Conservation (phyloP, 2,888 invertebrate genomes). For the Lithophane socia region DNA sequence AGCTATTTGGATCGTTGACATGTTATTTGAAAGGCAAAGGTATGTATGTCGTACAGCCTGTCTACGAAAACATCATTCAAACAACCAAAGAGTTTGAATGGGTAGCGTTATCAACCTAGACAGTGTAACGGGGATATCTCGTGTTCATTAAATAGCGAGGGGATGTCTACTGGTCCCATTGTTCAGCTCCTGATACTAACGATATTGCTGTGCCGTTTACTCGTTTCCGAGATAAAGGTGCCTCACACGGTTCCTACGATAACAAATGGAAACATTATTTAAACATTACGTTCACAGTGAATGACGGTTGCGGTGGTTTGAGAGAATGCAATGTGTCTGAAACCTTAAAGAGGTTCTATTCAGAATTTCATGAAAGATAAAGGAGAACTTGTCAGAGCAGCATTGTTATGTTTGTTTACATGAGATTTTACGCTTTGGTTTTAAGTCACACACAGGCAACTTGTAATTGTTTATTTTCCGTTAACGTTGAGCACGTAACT, state of each 20-base stretch:
- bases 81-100: constrained; percentile 61
- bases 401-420: constrained; percentile 54
- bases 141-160: constrained; percentile 79
- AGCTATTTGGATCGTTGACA: constrained; percentile 37
- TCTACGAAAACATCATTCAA: constrained; percentile 53
- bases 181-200: constrained; percentile 79
- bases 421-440: constrained; percentile 39
- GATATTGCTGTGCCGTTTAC: constrained; percentile 81
- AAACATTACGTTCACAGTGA: constrained; percentile 65
- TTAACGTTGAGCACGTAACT: not conserved
- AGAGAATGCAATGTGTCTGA: constrained; percentile 54
- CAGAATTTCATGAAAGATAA: constrained; percentile 60
- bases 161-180: constrained; percentile 76
- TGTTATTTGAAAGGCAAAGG: constrained; percentile 45
- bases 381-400: constrained; percentile 33
- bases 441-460: constrained; percentile 20
- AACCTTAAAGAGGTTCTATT: constrained; percentile 53
- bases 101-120: constrained; percentile 58
- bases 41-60: constrained; percentile 35
- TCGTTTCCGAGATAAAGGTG: constrained; percentile 81
- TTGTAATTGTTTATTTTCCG: constrained; percentile 39
- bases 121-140: constrained; percentile 70
- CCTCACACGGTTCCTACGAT: constrained; percentile 72
- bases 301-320: constrained; percentile 55
- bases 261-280: constrained; percentile 76